These are phyloP conservation scores for Cervus canadensis DNA, from an alignment of 2,113 vertebrate genomes.

Conservation along the genomic window DNA sequence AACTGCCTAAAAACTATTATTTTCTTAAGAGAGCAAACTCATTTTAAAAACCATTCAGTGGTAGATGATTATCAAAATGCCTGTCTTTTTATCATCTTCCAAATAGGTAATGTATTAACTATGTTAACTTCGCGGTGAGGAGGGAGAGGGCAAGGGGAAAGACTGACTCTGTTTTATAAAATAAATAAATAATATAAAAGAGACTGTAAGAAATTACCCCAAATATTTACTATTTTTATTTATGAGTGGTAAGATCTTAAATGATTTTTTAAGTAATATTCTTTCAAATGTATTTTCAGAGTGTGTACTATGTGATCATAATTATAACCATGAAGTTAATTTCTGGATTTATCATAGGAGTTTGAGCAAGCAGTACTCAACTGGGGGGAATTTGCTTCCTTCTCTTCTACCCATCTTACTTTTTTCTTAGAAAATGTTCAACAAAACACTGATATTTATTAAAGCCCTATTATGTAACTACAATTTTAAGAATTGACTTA, in stretches of 20 bases:
- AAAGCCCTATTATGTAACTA: neutral
- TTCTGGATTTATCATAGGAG: neutral
- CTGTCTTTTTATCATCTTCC: neutral
- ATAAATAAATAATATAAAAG: neutral
- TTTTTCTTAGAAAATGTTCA: neutral
- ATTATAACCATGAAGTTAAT: neutral
- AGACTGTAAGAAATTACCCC: neutral
- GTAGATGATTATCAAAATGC: neutral
- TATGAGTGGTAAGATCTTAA: neutral
- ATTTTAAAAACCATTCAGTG: neutral
- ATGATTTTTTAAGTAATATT: neutral
- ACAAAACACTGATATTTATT: neutral
- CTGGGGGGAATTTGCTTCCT: neutral
- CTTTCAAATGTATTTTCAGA: neutral
- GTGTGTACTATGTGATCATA: neutral
- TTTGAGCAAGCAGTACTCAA: neutral
- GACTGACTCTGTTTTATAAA: neutral
- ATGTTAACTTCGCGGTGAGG: neutral
- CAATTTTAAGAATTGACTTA: neutral
- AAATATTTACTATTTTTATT: neutral
- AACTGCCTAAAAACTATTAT: neutral
- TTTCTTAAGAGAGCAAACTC: neutral
- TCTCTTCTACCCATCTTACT: neutral
- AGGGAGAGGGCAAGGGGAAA: neutral
- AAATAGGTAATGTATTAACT: neutral